Percentiles rank a stretch among this genome's conserved stretches.
phyloP scores from a whole-genome alignment of 2,797 vertebrate genomes.

The Enteromius fasciolatus region DNA sequence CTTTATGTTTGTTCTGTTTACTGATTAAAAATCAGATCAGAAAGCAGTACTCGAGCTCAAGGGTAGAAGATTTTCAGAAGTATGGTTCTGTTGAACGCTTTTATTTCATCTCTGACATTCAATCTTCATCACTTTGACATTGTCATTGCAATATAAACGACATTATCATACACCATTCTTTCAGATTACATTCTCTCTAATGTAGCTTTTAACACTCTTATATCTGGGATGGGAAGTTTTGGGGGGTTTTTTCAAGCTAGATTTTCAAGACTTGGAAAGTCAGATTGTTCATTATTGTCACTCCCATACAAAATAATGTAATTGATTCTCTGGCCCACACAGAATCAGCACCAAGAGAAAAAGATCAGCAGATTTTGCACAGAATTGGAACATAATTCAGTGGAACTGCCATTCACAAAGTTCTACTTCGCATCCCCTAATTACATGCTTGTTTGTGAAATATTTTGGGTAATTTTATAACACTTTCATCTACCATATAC shows the following conservation, averaged over 20 bases:
- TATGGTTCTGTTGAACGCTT: slow-evolving; percentile 15
- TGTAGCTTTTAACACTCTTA: slow-evolving; percentile 7
- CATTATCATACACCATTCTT: slow-evolving; percentile 10
- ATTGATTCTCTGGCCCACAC: slow-evolving; percentile 1
- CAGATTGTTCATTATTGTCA: neutral
- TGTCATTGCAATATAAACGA: slow-evolving; percentile 21
- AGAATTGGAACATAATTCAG: neutral
- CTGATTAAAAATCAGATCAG: slow-evolving; percentile 19
- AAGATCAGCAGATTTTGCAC: neutral
- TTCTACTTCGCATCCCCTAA: neutral
- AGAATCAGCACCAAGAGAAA: neutral
- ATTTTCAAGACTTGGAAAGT: neutral
- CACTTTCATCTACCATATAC: neutral
- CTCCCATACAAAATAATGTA: neutral
- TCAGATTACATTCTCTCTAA: neutral
- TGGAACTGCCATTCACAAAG: slow-evolving; percentile 13
- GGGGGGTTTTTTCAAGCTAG: neutral
- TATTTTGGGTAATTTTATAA: neutral
- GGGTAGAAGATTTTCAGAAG: slow-evolving; percentile 19
- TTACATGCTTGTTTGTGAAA: slow-evolving; percentile 1
- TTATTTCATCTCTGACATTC: slow-evolving; percentile 31
- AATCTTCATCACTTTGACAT: slow-evolving; percentile 34
- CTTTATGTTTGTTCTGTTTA: slow-evolving; percentile 32
- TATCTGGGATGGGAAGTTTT: neutral
- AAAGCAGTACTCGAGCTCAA: slow-evolving; percentile 20